Percentiles rank a stretch among this genome's conserved stretches.
phyloP scores from a whole-genome alignment of 2,113 vertebrate species.

The Eulacestoma nigropectus region DNA sequence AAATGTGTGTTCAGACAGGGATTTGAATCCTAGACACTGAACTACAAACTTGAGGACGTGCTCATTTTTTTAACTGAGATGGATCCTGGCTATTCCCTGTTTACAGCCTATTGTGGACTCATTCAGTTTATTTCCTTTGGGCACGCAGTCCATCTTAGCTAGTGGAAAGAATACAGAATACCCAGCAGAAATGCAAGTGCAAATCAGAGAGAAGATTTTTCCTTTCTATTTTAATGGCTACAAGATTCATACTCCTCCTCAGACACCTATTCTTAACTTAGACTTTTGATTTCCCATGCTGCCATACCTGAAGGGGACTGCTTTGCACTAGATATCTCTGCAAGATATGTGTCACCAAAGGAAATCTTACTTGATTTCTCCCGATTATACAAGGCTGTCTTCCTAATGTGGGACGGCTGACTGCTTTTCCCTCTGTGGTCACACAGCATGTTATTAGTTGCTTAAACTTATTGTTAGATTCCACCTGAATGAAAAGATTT shows the following conservation, averaged over 20 bases:
- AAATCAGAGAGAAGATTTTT: not conserved
- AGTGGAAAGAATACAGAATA: not conserved
- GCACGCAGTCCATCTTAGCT: not conserved
- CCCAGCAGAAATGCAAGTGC: not conserved
- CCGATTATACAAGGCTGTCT: not conserved
- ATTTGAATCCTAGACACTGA: not conserved
- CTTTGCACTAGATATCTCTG: not conserved
- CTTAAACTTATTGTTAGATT: not conserved
- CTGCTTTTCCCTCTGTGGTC: not conserved
- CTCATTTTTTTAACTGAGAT: not conserved
- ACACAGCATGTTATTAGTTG: not conserved
- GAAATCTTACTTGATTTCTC: constrained; percentile 13
- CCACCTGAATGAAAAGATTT: not conserved
- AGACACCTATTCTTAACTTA: not conserved
- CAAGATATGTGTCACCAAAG: not conserved
- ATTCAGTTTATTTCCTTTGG: not conserved
- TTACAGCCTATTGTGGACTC: not conserved
- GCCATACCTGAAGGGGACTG: not conserved
- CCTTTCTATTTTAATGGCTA: not conserved
- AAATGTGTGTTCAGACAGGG: not conserved
- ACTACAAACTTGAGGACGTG: not conserved
- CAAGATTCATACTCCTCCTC: not conserved
- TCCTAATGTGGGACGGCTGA: not conserved
- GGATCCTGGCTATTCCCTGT: not conserved
- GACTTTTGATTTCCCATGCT: constrained; percentile 22